A percentile compares a stretch with the other conserved stretches of the same genome.
phyloP scores from a whole-genome alignment of 2,113 vertebrate genomes.

The Periophthalmodon schlosseri region DNA sequence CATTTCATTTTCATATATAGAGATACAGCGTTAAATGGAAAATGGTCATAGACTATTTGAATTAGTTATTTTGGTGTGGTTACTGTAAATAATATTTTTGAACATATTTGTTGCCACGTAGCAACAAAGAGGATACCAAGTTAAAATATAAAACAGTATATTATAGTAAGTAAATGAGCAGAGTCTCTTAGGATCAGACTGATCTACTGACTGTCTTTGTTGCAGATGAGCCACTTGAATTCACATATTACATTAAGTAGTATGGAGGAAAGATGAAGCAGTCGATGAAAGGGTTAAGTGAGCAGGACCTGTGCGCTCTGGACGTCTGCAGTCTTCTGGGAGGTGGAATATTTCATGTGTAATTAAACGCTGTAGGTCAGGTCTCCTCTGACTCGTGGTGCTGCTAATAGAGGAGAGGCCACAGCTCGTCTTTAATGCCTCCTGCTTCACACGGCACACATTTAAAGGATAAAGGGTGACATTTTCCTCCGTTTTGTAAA shows the following conservation, averaged over 20 bases:
- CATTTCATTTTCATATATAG: too few species aligned
- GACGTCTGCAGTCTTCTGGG: constrained; percentile 81
- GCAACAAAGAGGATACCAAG: too few species aligned
- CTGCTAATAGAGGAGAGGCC: constrained; percentile 83
- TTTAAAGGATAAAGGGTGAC: constrained; percentile 97
- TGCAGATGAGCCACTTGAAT: not conserved
- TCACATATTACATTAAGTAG: too few species aligned
- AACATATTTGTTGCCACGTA: too few species aligned
- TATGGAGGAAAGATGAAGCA: constrained; percentile 8
- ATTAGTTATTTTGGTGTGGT: too few species aligned
- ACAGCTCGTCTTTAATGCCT: constrained; percentile 80
- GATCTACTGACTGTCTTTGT: not conserved
- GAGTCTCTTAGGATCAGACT: too few species aligned
- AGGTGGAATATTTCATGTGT: constrained; percentile 93
- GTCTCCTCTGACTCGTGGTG: constrained; percentile 88
- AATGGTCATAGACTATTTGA: too few species aligned
- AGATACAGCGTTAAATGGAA: too few species aligned
- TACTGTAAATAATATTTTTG: too few species aligned
- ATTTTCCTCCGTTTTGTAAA: constrained; percentile 96
- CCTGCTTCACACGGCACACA: constrained; percentile 80
- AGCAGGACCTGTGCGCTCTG: constrained; percentile 72
- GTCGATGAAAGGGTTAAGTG: constrained; percentile 71
- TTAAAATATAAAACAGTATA: too few species aligned
- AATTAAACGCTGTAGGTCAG: constrained; percentile 98
- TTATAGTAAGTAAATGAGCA: too few species aligned